phyloP scores from a whole-genome alignment of 2,113 vertebrate genomes.

The Pungitius pungitius region DNA sequence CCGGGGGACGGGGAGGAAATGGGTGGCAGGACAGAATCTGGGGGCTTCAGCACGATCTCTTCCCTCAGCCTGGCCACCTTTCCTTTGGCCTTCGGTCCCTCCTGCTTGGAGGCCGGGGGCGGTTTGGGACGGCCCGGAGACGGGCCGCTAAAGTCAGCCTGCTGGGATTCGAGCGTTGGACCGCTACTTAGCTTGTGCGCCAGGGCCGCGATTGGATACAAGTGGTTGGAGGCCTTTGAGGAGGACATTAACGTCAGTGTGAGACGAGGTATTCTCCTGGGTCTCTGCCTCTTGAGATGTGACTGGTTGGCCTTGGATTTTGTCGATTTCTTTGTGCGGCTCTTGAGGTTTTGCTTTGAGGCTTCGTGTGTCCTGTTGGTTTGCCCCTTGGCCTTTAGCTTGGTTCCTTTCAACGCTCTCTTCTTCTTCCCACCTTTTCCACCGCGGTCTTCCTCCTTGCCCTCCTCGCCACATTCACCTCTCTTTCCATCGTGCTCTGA shows the following conservation, averaged over 20 bases:
- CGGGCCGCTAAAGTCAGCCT: neutral
- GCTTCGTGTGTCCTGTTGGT: neutral
- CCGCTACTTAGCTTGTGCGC: constrained; percentile 57
- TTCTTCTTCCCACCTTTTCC: constrained; percentile 24
- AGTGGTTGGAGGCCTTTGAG: constrained; percentile 37
- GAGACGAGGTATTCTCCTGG: constrained; percentile 63
- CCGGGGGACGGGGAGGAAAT: constrained; percentile 41
- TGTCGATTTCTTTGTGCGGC: constrained; percentile 45
- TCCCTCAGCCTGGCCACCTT: neutral
- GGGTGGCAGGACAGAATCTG: constrained; percentile 76
- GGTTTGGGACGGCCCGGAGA: neutral
- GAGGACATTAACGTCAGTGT: constrained; percentile 63
- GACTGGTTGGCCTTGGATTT: constrained; percentile 44
- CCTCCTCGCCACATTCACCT: constrained; percentile 28
- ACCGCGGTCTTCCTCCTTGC: neutral
- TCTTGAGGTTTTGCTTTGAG: constrained; percentile 22
- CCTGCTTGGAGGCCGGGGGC: neutral
- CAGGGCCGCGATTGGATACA: constrained; percentile 56
- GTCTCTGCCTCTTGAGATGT: constrained; percentile 32
- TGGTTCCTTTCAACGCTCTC: constrained; percentile 34
- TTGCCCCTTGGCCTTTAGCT: constrained; percentile 37
- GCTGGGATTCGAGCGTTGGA: neutral
- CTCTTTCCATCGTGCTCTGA: constrained; percentile 25
- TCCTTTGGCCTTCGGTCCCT: constrained; percentile 9
- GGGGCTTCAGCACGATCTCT: constrained; percentile 38